Percentiles rank a stretch among this genome's conserved stretches.
Conservation (phyloP, 2,113 vertebrate species). For the Otis tarda region DNA sequence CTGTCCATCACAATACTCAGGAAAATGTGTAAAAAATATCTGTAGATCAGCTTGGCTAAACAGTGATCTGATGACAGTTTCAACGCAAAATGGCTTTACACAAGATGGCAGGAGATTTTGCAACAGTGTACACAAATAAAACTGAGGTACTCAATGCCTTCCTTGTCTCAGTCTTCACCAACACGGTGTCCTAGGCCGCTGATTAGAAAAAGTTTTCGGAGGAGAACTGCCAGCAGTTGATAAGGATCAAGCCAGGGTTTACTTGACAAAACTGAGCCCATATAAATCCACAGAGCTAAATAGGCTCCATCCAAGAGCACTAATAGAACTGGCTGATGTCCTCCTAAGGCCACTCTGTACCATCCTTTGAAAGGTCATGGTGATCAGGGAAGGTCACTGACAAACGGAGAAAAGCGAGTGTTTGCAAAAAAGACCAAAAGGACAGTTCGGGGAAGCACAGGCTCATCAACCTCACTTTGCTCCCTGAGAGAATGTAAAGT, state of each 20-base stretch:
- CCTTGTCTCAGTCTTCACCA: not conserved
- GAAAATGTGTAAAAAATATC: not conserved
- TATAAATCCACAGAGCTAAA: not conserved
- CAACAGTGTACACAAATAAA: not conserved
- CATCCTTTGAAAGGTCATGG: not conserved
- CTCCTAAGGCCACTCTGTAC: not conserved
- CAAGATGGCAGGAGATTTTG: not conserved
- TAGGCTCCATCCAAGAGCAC: not conserved
- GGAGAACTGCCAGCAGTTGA: not conserved
- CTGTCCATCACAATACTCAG: not conserved
- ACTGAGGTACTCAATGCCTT: not conserved
- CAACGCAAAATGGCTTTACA: not conserved
- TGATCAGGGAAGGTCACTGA: not conserved
- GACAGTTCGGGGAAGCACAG: not conserved
- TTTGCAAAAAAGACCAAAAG: not conserved
- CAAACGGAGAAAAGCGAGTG: not conserved
- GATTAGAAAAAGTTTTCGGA: not conserved
- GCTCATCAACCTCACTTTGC: not conserved
- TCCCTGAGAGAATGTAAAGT: not conserved
- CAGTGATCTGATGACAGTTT: not conserved
- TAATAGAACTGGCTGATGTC: not conserved
- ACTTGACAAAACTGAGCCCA: not conserved
- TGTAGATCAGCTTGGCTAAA: not conserved
- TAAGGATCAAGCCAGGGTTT: not conserved
- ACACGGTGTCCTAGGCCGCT: not conserved